These are phyloP conservation scores for Danaus plexippus DNA, from an alignment of 1,140 invertebrate species.

Conservation along the genomic window DNA sequence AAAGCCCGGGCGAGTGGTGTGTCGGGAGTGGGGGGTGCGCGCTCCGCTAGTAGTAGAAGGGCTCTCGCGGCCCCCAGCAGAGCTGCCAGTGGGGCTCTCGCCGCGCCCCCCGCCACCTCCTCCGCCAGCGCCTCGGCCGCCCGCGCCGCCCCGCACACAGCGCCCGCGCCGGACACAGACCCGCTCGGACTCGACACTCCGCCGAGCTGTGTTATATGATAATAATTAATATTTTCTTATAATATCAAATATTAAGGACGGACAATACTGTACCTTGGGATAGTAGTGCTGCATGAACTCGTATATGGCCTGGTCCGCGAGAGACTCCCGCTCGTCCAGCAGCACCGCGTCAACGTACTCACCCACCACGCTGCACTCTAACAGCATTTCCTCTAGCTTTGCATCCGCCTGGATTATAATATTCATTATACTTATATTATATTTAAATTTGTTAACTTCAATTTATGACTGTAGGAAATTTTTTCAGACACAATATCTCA, in stretches of 20 bases:
- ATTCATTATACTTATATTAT: slow-evolving; percentile 7
- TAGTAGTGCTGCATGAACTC: slow-evolving; percentile 88
- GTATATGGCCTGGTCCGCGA: slow-evolving; percentile 84
- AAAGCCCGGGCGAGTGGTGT: slow-evolving; percentile 17
- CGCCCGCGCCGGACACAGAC: slow-evolving; percentile 18
- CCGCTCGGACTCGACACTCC: slow-evolving; percentile 13
- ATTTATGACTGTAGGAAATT: not conserved
- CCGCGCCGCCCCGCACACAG: slow-evolving; percentile 23
- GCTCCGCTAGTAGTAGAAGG: slow-evolving; percentile 30
- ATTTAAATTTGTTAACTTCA: not conserved
- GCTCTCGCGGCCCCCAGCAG: slow-evolving; percentile 38
- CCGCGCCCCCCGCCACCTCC: slow-evolving; percentile 27
- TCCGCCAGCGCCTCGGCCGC: slow-evolving; percentile 38
- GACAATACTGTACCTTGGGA: slow-evolving; percentile 76
- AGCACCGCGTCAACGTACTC: slow-evolving; percentile 89
- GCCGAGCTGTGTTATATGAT: slow-evolving; percentile 14
- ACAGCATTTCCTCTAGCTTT: slow-evolving; percentile 83
- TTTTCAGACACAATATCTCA: not conserved
- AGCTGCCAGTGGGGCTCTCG: slow-evolving; percentile 22
- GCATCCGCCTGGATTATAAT: slow-evolving; percentile 76
- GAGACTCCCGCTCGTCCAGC: slow-evolving; percentile 83
- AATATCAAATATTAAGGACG: too few species aligned
- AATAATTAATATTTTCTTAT: too few species aligned
- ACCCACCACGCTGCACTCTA: slow-evolving; percentile 83
- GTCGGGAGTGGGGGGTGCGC: slow-evolving; percentile 23